These are phyloP conservation scores for Onychomys arenicola DNA, from an alignment of 2,797 vertebrate genomes.

Conservation along the genomic window DNA sequence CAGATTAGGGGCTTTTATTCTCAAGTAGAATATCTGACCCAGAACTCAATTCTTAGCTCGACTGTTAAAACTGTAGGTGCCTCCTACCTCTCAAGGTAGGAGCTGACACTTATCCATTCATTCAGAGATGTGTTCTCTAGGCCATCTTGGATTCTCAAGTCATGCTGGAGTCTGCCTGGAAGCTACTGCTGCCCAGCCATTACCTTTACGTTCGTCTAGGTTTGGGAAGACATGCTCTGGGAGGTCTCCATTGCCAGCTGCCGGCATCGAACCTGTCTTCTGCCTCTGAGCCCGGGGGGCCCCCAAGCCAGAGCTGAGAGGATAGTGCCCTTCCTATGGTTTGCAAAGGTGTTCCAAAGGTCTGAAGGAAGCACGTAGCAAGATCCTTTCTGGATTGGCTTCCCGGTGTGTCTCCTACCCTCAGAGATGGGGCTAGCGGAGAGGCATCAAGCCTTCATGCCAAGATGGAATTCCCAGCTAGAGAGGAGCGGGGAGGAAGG, in stretches of 20 bases:
- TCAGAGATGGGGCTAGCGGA: not conserved
- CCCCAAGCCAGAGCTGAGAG: not conserved
- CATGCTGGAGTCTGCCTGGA: not conserved
- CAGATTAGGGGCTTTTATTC: not conserved
- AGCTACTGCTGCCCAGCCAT: constrained; percentile 14
- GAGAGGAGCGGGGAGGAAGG: not conserved
- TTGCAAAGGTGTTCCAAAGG: not conserved
- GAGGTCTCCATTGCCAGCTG: not conserved
- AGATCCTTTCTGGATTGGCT: not conserved
- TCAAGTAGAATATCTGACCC: not conserved
- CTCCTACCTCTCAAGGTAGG: not conserved
- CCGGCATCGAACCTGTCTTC: not conserved
- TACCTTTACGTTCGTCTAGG: not conserved
- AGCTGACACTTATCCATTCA: not conserved
- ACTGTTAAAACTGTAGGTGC: constrained; percentile 21
- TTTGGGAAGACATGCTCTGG: not conserved
- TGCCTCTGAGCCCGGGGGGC: not conserved
- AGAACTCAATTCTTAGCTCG: not conserved
- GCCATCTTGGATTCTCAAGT: not conserved
- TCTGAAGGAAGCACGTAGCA: not conserved
- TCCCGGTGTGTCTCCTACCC: not conserved
- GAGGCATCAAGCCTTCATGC: not conserved
- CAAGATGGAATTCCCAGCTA: not conserved
- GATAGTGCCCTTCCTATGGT: not conserved
- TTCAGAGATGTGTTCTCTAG: constrained; percentile 8